Conservation (phyloP, 2,888 invertebrate species). For the Tanypteryx hageni region DNA sequence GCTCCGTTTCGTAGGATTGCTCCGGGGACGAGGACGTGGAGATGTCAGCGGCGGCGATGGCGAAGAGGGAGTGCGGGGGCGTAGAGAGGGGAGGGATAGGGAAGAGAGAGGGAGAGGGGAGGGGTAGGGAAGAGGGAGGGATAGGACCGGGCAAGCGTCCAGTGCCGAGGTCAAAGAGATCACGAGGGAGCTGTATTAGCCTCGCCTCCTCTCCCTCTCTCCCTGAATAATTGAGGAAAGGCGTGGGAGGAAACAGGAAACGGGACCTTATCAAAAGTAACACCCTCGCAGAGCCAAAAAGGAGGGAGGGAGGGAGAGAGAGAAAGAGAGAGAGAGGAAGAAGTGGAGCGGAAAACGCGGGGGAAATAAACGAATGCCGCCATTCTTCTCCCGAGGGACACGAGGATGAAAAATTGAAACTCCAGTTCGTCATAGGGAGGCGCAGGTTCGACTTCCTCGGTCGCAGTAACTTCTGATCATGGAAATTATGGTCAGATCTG, state of each 20-base stretch:
- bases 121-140: neutral
- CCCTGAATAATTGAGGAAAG: slow-evolving; percentile 27
- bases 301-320: neutral
- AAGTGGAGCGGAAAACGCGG: too few relatives aligned
- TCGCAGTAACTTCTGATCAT: too few relatives aligned
- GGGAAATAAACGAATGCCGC: too few relatives aligned
- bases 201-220: neutral
- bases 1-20: neutral
- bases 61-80: neutral
- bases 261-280: slow-evolving; percentile 41
- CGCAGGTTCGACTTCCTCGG: too few relatives aligned
- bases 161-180: slow-evolving; percentile 55
- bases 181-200: slow-evolving; percentile 1
- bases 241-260: slow-evolving; percentile 36
- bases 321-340: neutral
- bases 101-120: neutral
- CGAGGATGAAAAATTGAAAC: too few relatives aligned
- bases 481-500: too few relatives aligned
- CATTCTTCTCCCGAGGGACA: too few relatives aligned
- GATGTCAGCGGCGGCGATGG: neutral
- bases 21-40: neutral
- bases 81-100: neutral
- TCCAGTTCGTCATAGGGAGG: too few relatives aligned
- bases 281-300: neutral
- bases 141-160: slow-evolving; percentile 32